Percentiles rank a stretch among this genome's conserved stretches.
Evolutionary conservation across 2,797 vertebrate species (phyloP).

Genomic region (Xiphophorus birchmanni): DNA sequence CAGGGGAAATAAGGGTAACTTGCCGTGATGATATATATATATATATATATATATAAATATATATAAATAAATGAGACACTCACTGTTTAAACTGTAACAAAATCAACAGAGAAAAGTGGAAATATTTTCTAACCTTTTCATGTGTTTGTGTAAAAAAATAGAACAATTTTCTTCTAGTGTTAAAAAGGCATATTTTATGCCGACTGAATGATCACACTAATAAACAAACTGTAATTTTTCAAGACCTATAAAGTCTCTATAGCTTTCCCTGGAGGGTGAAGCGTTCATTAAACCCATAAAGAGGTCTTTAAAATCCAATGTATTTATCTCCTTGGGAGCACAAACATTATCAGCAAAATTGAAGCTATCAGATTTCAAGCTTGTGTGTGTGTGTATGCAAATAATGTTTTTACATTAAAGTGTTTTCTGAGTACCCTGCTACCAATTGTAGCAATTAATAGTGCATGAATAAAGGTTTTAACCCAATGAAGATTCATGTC

Average conservation of each 20-base stretch:
- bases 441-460: not conserved
- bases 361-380: constrained; percentile 1
- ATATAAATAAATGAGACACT: not conserved
- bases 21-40: not conserved
- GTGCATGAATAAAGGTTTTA: constrained; percentile 6
- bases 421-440: not conserved
- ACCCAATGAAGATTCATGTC: not conserved
- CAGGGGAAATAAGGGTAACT: not conserved
- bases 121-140: constrained; percentile 10
- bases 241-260: constrained; percentile 1
- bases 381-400: not conserved
- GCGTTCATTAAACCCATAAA: constrained; percentile 29
- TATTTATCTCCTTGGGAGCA: constrained; percentile 15
- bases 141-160: not conserved
- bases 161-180: not conserved
- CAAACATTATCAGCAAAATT: constrained; percentile 7
- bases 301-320: constrained; percentile 36
- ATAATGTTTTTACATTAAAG: not conserved
- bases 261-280: constrained; percentile 18
- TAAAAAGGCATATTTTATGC: constrained; percentile 19
- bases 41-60: not conserved
- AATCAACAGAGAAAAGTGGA: not conserved
- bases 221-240: constrained; percentile 27
- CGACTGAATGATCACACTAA: constrained; percentile 1
- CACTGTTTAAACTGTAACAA: not conserved